A percentile compares a stretch with the other conserved stretches of the same genome.
Evolutionary conservation across 2,888 invertebrate species (phyloP).

Genomic region (Drosophila anomalipes): DNA sequence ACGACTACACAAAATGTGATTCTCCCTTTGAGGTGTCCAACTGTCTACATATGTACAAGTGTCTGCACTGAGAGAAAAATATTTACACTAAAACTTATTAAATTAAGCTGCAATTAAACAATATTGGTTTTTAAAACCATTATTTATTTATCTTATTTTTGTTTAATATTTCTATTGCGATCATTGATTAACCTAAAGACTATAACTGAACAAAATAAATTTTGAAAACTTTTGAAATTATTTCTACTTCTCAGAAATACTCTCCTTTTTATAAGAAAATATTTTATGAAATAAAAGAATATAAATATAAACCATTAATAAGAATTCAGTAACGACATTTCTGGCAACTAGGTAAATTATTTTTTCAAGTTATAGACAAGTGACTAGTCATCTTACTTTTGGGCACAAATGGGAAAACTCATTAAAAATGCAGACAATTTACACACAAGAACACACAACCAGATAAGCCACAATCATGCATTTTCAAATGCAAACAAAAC

Average conservation of each 20-base stretch:
- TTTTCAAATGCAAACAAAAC: constrained; percentile 48
- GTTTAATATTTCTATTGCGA: neutral
- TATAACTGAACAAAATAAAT: neutral
- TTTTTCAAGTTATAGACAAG: constrained; percentile 10
- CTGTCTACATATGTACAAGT: constrained; percentile 7
- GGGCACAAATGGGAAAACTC: constrained; percentile 35
- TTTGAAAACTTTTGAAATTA: neutral
- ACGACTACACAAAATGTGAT: constrained; percentile 28
- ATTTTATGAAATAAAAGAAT: neutral
- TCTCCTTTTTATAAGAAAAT: neutral
- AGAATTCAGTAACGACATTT: neutral
- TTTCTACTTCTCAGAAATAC: neutral
- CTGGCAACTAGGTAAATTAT: neutral
- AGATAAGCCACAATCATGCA: constrained; percentile 48
- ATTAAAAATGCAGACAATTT: constrained; percentile 60
- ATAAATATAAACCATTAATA: neutral
- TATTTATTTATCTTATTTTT: neutral
- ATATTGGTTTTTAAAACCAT: neutral
- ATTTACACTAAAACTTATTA: neutral
- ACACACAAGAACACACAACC: constrained; percentile 16
- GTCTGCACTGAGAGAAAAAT: neutral
- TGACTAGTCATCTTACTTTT: constrained; percentile 53
- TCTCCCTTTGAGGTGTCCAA: constrained; percentile 45
- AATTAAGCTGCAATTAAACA: neutral
- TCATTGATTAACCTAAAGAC: neutral